Evolutionary conservation across 2,797 vertebrate genomes (phyloP).

Genomic region (Paedocypris micromegethes): DNA sequence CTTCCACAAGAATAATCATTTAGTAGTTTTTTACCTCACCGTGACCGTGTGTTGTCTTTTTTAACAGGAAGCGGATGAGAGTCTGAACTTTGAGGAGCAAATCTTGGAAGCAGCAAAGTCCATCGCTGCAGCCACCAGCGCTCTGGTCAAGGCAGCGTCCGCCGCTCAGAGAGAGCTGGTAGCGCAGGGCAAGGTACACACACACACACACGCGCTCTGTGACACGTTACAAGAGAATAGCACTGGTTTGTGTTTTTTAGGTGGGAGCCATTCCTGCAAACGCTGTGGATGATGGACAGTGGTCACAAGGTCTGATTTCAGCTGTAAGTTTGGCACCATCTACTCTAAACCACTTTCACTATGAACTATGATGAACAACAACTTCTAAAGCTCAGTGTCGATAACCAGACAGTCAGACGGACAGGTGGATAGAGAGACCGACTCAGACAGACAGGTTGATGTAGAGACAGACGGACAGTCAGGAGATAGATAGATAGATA

Average conservation of each 20-base stretch:
- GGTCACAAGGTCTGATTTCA: constrained; percentile 98
- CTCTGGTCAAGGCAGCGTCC: constrained; percentile 90
- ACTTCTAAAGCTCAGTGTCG: too few species aligned
- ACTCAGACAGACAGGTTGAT: too few species aligned
- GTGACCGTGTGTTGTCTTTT: constrained; percentile 12
- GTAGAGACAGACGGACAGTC: too few species aligned
- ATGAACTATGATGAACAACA: too few species aligned
- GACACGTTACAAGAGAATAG: not conserved
- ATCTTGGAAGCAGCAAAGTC: constrained; percentile 95
- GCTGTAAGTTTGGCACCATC: constrained; percentile 74
- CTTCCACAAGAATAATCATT: too few species aligned
- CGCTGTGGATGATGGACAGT: constrained; percentile 91
- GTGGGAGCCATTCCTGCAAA: constrained; percentile 91
- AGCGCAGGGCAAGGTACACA: constrained; percentile 86
- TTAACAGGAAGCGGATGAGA: constrained; percentile 88
- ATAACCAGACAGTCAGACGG: too few species aligned
- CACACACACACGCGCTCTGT: not conserved
- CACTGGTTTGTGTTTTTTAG: constrained; percentile 55
- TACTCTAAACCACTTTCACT: too few species aligned
- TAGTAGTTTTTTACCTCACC: too few species aligned
- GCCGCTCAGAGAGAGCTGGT: constrained; percentile 91
- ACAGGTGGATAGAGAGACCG: too few species aligned
- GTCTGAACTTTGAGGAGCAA: constrained; percentile 94
- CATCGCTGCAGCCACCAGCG: constrained; percentile 91
- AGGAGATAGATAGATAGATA: too few species aligned